Base-by-base conservation (phyloP, 2,888 invertebrate species). In the Eretmocerus hayati region DNA sequence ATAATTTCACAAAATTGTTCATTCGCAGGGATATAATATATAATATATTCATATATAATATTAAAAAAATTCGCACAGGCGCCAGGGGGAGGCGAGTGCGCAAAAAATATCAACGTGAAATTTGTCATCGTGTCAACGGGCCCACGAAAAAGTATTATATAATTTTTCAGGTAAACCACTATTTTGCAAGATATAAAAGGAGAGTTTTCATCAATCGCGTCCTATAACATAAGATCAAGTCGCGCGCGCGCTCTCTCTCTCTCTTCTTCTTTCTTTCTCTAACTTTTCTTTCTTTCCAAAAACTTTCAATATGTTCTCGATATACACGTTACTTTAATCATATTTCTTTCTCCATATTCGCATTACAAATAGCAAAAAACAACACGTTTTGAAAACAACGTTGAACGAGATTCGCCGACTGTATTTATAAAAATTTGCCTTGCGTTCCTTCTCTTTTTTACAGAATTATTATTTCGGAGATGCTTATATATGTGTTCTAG, bases 21-120 rank as follows among this genome's bases (percentile, higher is more conserved):
- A 63, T 81, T 79, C 81, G 81, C 81, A 81, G 81, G 79, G 82
- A 83, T 83, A 83, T 82, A 83, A 83, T 83, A 83, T 83, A 83
- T 81, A 82, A 82, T 81, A 83, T 83, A 83, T 79, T 80, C 81
- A 81, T 72, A 76, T 76, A 66, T 66, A 67, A 69, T 67, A 66
- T 63, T 65, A 67, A 62, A 63, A 66, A 65, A 53, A 15, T 52
- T 49, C 62, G 66, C 61, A 63, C 64, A 54, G 61, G 60, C 55
- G 55, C 55, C n/a, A n/a, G n/a, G n/a, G n/a, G n/a, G n/a, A n/a
- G n/a, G n/a, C n/a, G n/a, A n/a, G 48, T 52, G 48, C 51, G n/a
- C 49, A 46, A 50, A 50, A 54, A 55, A 62, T 61, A 61, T 64
- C 62, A 66, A 66, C 62, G 63, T 65, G 60, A 67, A 67, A n/a